These are phyloP conservation scores for Buteo buteo DNA, from an alignment of 2,113 vertebrate species.

Conservation along the genomic window DNA sequence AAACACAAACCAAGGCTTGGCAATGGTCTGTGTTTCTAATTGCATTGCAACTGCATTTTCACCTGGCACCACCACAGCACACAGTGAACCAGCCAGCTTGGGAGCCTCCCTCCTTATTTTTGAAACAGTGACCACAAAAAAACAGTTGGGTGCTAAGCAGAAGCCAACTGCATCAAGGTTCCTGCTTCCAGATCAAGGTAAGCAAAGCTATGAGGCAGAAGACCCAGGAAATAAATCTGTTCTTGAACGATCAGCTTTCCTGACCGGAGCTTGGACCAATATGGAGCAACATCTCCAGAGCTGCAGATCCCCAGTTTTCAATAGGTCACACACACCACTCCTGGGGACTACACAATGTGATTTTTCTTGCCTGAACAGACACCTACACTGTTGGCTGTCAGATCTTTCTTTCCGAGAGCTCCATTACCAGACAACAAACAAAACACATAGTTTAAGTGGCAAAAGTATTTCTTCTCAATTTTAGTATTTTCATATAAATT, in stretches of 20 bases:
- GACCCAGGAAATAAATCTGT: neutral
- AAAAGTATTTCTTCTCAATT: neutral
- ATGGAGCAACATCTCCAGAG: neutral
- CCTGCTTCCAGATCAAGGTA: neutral
- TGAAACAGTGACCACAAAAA: neutral
- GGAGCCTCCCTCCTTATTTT: neutral
- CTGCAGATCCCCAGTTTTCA: neutral
- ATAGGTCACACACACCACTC: neutral
- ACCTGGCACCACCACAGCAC: neutral
- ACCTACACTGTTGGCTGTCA: neutral
- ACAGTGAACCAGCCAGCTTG: neutral
- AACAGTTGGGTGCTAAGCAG: neutral
- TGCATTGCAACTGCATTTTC: neutral
- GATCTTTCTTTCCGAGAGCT: neutral
- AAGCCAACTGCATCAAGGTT: neutral
- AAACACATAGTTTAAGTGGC: neutral
- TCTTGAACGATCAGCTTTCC: neutral
- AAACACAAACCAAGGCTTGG: conserved; percentile 5
- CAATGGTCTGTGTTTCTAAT: neutral
- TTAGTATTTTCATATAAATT: neutral
- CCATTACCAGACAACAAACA: neutral
- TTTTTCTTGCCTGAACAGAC: neutral
- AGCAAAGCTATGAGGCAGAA: neutral
- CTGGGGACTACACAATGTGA: neutral
- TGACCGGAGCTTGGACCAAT: neutral